Evolutionary conservation across 2,888 invertebrate species (phyloP).

Genomic region (Lycocerus yunnanus): DNA sequence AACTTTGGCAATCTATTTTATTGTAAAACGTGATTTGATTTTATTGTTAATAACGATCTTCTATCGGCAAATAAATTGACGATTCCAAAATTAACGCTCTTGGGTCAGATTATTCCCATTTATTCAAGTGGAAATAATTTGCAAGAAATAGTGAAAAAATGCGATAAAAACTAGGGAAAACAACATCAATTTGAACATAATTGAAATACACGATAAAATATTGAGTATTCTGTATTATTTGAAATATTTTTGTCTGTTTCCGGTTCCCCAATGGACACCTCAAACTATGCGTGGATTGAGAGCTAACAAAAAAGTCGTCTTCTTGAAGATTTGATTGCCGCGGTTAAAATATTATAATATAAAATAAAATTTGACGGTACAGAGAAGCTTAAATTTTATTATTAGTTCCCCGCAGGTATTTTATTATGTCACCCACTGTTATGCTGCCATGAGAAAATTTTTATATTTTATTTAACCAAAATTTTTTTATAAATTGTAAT

Average conservation of each 20-base stretch:
- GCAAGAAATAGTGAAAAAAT: no score
- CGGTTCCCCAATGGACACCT: not conserved
- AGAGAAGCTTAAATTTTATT: not conserved
- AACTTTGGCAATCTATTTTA: no score
- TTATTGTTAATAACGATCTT: no score
- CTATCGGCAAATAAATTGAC: no score
- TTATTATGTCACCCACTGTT: not conserved
- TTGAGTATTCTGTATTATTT: no score
- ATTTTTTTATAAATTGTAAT: not conserved
- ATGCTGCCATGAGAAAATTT: not conserved
- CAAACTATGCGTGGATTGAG: not conserved
- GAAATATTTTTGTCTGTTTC: not conserved
- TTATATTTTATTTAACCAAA: not conserved
- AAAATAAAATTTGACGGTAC: not conserved
- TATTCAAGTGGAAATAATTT: no score
- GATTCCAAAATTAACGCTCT: no score
- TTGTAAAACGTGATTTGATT: no score
- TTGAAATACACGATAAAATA: no score
- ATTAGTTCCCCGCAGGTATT: not conserved
- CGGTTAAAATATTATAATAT: not conserved
- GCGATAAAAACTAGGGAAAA: no score
- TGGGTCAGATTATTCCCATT: no score
- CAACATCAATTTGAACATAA: no score
- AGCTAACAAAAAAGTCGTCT: not conserved
- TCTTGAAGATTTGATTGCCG: not conserved